Evolutionary conservation across 2,797 vertebrate genomes (phyloP).

Genomic region (Meda fulgida): DNA sequence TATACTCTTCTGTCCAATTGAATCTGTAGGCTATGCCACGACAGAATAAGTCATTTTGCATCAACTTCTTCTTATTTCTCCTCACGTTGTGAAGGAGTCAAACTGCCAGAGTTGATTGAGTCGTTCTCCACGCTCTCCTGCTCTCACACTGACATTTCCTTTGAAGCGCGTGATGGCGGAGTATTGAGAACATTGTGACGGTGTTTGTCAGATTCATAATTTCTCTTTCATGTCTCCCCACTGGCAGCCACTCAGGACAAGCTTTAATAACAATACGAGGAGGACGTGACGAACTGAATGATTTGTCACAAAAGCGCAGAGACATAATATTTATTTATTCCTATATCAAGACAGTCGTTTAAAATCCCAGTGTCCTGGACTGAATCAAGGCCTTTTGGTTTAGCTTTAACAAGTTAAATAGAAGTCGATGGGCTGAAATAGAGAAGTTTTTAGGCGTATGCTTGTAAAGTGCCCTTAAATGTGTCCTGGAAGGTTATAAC

Average conservation of each 20-base stretch:
- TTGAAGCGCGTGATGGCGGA: slow-evolving; percentile 43
- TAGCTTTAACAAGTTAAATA: neutral
- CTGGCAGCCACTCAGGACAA: slow-evolving; percentile 36
- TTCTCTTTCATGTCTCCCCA: slow-evolving; percentile 57
- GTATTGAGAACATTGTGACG: slow-evolving; percentile 40
- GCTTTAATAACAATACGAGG: slow-evolving; percentile 46
- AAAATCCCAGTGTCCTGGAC: neutral
- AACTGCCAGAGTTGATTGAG: slow-evolving; percentile 54
- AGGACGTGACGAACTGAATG: slow-evolving; percentile 28
- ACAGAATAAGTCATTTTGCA: slow-evolving; percentile 16
- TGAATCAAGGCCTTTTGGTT: neutral
- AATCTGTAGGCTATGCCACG: neutral
- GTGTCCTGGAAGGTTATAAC: slow-evolving; percentile 5
- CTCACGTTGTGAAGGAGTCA: slow-evolving; percentile 42
- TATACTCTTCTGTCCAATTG: neutral
- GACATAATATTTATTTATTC: slow-evolving; percentile 34
- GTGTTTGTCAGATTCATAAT: slow-evolving; percentile 60
- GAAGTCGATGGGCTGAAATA: neutral
- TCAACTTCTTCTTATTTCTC: slow-evolving; percentile 27
- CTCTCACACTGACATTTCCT: slow-evolving; percentile 55
- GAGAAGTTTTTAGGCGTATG: neutral
- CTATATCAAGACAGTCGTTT: neutral
- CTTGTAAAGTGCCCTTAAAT: slow-evolving; percentile 14
- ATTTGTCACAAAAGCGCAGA: slow-evolving; percentile 50
- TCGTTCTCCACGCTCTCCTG: slow-evolving; percentile 18